Conservation (phyloP, 2,797 vertebrate species). For the Crypturellus tataupa region DNA sequence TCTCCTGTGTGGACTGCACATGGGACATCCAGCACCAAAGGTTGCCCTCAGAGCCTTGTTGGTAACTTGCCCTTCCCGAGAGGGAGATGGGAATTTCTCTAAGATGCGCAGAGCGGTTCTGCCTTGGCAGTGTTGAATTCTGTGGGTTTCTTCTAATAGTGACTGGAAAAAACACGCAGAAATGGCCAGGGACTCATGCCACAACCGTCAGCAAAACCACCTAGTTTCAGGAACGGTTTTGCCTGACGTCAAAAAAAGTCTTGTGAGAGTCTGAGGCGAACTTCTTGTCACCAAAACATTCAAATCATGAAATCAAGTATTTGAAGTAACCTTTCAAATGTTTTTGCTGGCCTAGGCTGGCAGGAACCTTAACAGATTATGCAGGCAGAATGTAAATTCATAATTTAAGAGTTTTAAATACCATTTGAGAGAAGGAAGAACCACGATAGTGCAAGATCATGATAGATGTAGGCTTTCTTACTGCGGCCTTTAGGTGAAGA, state of each 20-base stretch:
- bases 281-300: not conserved
- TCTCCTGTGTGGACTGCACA: not conserved
- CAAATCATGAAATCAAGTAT: slow-evolving; percentile 11
- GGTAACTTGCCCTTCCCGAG: not conserved
- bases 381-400: not conserved
- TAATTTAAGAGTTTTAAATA: not conserved
- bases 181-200: not conserved
- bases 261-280: not conserved
- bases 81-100: not conserved
- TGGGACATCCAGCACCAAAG: not conserved
- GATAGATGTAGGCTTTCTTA: not conserved
- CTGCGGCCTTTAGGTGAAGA: not conserved
- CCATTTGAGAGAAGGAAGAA: not conserved
- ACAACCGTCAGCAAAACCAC: slow-evolving; percentile 31
- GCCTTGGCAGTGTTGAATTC: not conserved
- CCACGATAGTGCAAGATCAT: not conserved
- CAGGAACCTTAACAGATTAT: not conserved
- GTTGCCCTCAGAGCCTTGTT: not conserved
- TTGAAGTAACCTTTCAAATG: not conserved
- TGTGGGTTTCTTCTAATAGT: slow-evolving; percentile 54
- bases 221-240: not conserved
- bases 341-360: not conserved
- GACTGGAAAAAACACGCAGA: not conserved
- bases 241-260: not conserved
- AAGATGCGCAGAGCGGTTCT: not conserved